phyloP scores from a whole-genome alignment of 2,888 invertebrate genomes.

The Eilema sororculum region DNA sequence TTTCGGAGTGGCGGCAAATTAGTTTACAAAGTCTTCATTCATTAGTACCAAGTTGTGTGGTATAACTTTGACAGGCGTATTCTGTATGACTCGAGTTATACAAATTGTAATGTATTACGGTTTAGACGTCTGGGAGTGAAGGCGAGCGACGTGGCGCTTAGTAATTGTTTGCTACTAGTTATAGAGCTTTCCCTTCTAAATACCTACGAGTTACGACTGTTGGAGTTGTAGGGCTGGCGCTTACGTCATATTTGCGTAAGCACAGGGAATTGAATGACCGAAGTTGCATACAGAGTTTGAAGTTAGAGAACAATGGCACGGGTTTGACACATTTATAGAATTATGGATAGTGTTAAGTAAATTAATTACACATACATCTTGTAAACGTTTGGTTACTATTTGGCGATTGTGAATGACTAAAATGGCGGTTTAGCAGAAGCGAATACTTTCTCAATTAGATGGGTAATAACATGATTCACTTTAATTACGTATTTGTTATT shows the following conservation, averaged over 20 bases:
- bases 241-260: conserved; percentile 40
- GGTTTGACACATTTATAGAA: conserved; percentile 2
- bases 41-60: conserved; percentile 70
- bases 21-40: conserved; percentile 74
- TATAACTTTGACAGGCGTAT: conserved; percentile 61
- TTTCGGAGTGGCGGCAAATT: conserved; percentile 69
- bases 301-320: not conserved
- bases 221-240: conserved; percentile 32
- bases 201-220: conserved; percentile 34
- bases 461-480: no score
- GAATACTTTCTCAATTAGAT: not conserved
- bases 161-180: conserved; percentile 44
- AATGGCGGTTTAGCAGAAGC: not conserved
- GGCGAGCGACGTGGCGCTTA: conserved; percentile 36
- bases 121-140: conserved; percentile 46
- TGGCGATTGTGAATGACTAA: not conserved
- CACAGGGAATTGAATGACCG: conserved; percentile 18
- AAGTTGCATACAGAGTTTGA: not conserved
- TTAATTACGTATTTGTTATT: not conserved
- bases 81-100: conserved; percentile 54
- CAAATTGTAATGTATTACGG: conserved; percentile 61
- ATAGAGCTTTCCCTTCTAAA: conserved; percentile 28
- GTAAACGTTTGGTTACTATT: not conserved
- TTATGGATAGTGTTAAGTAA: conserved; percentile 1
- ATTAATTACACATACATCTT: not conserved